Conservation (phyloP, 2,113 vertebrate genomes). For the Enhydra lutris region DNA sequence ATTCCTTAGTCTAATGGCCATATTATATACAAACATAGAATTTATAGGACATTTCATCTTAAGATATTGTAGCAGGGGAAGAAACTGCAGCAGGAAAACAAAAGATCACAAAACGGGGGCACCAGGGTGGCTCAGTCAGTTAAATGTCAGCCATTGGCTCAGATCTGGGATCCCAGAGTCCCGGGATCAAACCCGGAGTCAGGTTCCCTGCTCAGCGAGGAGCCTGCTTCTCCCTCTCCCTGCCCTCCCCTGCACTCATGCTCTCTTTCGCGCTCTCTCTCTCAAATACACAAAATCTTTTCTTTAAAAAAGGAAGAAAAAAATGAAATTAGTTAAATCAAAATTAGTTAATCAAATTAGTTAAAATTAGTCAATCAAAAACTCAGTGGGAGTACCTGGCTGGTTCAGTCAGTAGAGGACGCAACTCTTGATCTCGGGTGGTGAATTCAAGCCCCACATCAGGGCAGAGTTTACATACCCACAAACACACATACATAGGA, state of each 20-base stretch:
- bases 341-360: neutral
- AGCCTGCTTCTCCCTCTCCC: no score
- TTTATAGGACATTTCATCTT: neutral
- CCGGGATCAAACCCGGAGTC: no score
- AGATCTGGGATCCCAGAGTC: no score
- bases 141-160: no score
- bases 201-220: no score
- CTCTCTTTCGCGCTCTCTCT: no score
- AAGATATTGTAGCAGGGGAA: neutral
- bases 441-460: neutral
- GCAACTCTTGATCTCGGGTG: neutral
- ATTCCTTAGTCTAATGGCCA: neutral
- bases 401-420: neutral
- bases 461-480: neutral
- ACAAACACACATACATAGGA: neutral
- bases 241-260: no score
- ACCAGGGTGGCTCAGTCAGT: no score
- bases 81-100: neutral
- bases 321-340: neutral
- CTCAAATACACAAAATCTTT: no score
- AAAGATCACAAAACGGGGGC: neutral
- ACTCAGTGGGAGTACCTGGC: neutral
- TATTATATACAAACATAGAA: neutral
- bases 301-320: neutral
- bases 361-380: neutral